Evolutionary conservation across 35 echinoderm and acorn worm species (phyloP).

Genomic region (Hemicentrotus pulcherrimus): DNA sequence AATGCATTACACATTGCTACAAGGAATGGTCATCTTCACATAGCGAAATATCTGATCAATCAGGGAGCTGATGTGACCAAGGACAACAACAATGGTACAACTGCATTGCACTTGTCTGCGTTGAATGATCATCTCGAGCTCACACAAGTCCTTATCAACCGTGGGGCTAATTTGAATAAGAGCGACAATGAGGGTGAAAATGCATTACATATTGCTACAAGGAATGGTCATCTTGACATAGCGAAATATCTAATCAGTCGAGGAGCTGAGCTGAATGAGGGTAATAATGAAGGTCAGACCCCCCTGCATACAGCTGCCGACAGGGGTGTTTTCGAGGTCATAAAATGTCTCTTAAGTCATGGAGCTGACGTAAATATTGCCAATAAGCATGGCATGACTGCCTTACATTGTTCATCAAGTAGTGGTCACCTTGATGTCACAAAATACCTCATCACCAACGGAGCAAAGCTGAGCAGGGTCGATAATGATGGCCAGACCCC

Average conservation of each 20-base stretch:
- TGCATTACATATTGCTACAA: not conserved
- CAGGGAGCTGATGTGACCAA: not conserved
- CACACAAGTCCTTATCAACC: not conserved
- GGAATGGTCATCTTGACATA: not conserved
- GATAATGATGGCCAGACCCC: not conserved
- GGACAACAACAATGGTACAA: not conserved
- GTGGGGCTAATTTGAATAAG: not conserved
- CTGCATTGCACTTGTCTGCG: not conserved
- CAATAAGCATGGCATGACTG: not conserved
- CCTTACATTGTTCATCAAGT: not conserved
- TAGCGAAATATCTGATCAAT: not conserved
- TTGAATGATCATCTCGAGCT: not conserved
- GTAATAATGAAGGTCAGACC: not conserved
- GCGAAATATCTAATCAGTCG: not conserved
- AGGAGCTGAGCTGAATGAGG: not conserved
- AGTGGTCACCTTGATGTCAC: not conserved
- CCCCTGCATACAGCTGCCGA: not conserved
- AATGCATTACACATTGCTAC: not conserved
- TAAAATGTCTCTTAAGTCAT: not conserved
- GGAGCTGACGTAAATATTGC: not conserved
- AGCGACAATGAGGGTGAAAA: not conserved
- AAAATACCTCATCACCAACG: not conserved
- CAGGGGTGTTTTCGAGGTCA: not conserved
- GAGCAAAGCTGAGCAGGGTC: not conserved
- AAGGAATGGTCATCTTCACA: not conserved